Evolutionary conservation across 2,113 vertebrate species (phyloP).

Genomic region (Lagopus muta): DNA sequence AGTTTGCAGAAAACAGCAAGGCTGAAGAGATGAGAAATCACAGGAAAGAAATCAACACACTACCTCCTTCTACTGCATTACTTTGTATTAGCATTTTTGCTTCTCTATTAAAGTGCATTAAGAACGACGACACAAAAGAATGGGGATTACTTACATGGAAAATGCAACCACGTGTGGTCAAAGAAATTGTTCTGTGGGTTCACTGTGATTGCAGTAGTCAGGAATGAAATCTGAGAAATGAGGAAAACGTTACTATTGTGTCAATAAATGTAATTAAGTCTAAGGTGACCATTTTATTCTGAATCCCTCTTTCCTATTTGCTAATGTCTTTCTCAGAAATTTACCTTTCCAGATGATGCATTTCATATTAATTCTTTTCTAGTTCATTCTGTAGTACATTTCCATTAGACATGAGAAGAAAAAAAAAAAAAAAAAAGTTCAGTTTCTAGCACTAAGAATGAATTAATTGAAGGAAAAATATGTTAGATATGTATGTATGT

Average conservation of each 20-base stretch:
- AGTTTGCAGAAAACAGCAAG: background rate
- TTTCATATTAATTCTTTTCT: slow-evolving; percentile 19
- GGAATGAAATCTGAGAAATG: slow-evolving; percentile 12
- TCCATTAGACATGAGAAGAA: background rate
- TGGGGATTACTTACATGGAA: background rate
- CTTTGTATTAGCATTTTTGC: background rate
- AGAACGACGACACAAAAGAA: background rate
- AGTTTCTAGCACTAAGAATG: background rate
- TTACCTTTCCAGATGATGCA: slow-evolving; percentile 17
- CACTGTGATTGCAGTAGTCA: background rate
- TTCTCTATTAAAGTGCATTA: slow-evolving; percentile 17
- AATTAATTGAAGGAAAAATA: slow-evolving; percentile 36
- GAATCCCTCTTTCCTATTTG: slow-evolving; percentile 5
- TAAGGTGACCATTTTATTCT: background rate
- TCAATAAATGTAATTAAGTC: slow-evolving; percentile 36
- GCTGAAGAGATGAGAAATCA: slow-evolving; percentile 20
- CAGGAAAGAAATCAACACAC: background rate
- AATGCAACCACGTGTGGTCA: slow-evolving; percentile 10
- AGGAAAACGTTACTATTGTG: background rate
- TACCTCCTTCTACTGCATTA: background rate
- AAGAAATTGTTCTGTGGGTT: background rate
- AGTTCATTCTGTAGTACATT: slow-evolving; percentile 16
- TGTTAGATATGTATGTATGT: background rate
- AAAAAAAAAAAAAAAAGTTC: background rate
- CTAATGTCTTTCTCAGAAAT: slow-evolving; percentile 35